phyloP scores from a whole-genome alignment of 2,113 vertebrate genomes.

The Gallinago media region DNA sequence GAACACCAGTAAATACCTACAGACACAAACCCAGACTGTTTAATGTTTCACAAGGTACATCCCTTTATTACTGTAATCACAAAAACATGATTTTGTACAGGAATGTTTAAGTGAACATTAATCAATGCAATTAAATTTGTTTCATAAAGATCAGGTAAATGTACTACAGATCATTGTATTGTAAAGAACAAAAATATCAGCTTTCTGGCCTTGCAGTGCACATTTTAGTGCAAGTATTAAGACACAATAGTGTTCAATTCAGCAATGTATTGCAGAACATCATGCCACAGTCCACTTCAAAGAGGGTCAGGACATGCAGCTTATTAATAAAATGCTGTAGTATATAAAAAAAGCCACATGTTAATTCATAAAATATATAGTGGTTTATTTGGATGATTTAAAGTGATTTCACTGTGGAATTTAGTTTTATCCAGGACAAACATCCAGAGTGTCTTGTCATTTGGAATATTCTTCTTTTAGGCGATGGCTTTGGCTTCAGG shows the following conservation, averaged over 20 bases:
- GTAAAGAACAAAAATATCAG: slow-evolving; percentile 78
- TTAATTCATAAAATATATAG: slow-evolving; percentile 86
- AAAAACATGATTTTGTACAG: slow-evolving; percentile 87
- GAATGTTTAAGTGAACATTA: slow-evolving; percentile 88
- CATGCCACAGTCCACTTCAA: slow-evolving; percentile 84
- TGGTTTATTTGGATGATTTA: slow-evolving; percentile 86
- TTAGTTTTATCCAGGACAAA: slow-evolving; percentile 74
- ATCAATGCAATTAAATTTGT: slow-evolving; percentile 76
- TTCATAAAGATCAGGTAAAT: slow-evolving; percentile 79
- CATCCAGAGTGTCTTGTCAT: slow-evolving; percentile 66
- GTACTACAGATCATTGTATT: slow-evolving; percentile 75
- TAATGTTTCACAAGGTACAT: slow-evolving; percentile 83
- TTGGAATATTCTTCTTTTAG: slow-evolving; percentile 75
- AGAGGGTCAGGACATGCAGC: slow-evolving; percentile 78
- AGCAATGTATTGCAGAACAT: slow-evolving; percentile 84
- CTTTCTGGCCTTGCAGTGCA: slow-evolving; percentile 81
- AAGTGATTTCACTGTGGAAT: slow-evolving; percentile 80
- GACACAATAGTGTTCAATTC: slow-evolving; percentile 84
- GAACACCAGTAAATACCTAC: neutral
- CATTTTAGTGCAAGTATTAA: slow-evolving; percentile 80
- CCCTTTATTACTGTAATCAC: slow-evolving; percentile 93
- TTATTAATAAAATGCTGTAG: slow-evolving; percentile 82
- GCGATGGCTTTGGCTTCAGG: slow-evolving; percentile 99
- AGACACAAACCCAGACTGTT: slow-evolving; percentile 46
- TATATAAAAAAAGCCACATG: slow-evolving; percentile 81